Conservation (phyloP, 92 coral and sea anemone species). For the Chrysogorgia sp. region DNA sequence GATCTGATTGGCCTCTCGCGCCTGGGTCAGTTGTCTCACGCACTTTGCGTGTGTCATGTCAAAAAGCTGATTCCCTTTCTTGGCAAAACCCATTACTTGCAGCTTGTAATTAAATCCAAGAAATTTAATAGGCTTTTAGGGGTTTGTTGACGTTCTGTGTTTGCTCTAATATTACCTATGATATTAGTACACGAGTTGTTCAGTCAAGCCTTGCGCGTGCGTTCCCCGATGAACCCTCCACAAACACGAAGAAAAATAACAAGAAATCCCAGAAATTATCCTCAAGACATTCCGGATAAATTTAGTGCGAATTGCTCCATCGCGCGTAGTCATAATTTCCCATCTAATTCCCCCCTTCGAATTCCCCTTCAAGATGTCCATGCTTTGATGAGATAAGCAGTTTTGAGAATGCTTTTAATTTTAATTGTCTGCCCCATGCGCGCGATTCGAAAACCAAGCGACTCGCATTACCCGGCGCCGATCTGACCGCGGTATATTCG, state of each 20-base stretch:
- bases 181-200: too few relatives aligned
- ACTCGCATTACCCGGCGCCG: too few relatives aligned
- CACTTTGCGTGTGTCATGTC: neutral
- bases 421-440: neutral
- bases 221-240: too few relatives aligned
- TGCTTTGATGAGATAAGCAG: slow-evolving; percentile 7
- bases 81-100: slow-evolving; percentile 36
- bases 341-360: too few relatives aligned
- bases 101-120: slow-evolving; percentile 42
- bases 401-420: slow-evolving; percentile 6
- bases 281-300: too few relatives aligned
- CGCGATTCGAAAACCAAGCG: too few relatives aligned
- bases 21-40: slow-evolving; percentile 8
- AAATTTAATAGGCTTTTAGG: slow-evolving; percentile 51
- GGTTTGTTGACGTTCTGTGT: slow-evolving; percentile 17
- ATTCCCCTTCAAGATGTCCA: slow-evolving; percentile 1
- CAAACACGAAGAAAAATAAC: too few relatives aligned
- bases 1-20: slow-evolving; percentile 19
- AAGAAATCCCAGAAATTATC: too few relatives aligned
- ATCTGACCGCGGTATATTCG: too few relatives aligned
- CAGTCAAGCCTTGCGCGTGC: too few relatives aligned
- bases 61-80: neutral
- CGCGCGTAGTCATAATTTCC: neutral
- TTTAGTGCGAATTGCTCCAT: neutral
- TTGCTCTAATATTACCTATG: neutral